Conservation (phyloP, 1,140 invertebrate species). For the Lepidurus arcticus region DNA sequence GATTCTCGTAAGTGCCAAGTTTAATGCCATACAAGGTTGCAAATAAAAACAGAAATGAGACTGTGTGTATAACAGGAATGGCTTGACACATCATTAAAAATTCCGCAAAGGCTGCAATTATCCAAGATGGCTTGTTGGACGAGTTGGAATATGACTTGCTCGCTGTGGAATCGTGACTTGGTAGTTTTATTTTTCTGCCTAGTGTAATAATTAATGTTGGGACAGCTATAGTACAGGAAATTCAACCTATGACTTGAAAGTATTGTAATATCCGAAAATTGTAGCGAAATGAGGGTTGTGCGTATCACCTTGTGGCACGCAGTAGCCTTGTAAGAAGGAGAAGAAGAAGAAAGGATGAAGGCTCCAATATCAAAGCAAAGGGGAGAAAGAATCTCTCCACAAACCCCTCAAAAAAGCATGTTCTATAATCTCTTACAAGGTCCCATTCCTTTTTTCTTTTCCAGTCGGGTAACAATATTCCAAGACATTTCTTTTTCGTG, state of each 20-base stretch:
- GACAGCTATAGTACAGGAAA: conserved; percentile 10
- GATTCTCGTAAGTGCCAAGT: too few relatives aligned
- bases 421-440: neutral
- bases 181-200: conserved; percentile 5
- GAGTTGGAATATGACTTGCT: neutral
- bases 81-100: conserved; percentile 1
- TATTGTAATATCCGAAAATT: neutral
- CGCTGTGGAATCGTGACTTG: neutral
- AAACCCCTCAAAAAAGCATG: neutral
- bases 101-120: conserved; percentile 11
- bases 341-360: too few relatives aligned
- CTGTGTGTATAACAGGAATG: neutral
- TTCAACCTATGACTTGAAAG: neutral
- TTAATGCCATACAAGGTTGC: too few relatives aligned
- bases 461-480: neutral
- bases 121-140: conserved; percentile 5
- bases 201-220: neutral
- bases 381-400: neutral
- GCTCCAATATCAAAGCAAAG: neutral
- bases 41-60: too few relatives aligned
- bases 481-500: neutral
- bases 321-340: neutral
- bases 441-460: neutral
- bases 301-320: conserved; percentile 1
- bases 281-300: neutral